Evolutionary conservation across 2,888 invertebrate species (phyloP).

Genomic region (Meiosimyza decipiens): DNA sequence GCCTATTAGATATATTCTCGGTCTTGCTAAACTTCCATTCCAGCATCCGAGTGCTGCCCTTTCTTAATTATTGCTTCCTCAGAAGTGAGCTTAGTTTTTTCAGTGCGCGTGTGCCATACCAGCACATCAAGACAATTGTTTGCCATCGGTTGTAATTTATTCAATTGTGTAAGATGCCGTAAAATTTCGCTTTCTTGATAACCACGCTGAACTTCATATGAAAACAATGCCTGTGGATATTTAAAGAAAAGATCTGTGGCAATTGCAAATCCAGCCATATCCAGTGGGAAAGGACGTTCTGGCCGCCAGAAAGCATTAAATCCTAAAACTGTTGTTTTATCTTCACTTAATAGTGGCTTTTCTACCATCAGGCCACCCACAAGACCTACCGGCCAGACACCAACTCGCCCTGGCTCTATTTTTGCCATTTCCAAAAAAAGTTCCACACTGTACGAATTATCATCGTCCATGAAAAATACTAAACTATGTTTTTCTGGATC

Average conservation of each 20-base stretch:
- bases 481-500: constrained; percentile 71
- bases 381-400: constrained; percentile 95
- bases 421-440: constrained; percentile 90
- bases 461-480: constrained; percentile 97
- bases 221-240: constrained; percentile 81
- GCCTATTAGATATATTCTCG: background rate
- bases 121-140: constrained; percentile 93
- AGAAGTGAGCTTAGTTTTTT: constrained; percentile 81
- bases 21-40: constrained; percentile 70
- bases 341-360: constrained; percentile 79
- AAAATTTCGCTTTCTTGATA: constrained; percentile 90
- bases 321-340: constrained; percentile 70
- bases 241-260: constrained; percentile 79
- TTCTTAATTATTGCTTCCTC: constrained; percentile 71
- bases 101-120: constrained; percentile 99
- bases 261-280: constrained; percentile 98
- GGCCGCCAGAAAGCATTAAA: constrained; percentile 87
- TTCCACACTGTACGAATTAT: constrained; percentile 91
- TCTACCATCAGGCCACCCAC: constrained; percentile 96
- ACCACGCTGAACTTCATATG: constrained; percentile 87
- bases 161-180: constrained; percentile 76
- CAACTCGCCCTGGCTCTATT: constrained; percentile 77
- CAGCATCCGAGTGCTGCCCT: constrained; percentile 70
- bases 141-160: constrained; percentile 90
- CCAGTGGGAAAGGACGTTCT: constrained; percentile 92